These are phyloP conservation scores for Lophochroa leadbeateri DNA, from an alignment of 2,113 vertebrate genomes.

Conservation along the genomic window DNA sequence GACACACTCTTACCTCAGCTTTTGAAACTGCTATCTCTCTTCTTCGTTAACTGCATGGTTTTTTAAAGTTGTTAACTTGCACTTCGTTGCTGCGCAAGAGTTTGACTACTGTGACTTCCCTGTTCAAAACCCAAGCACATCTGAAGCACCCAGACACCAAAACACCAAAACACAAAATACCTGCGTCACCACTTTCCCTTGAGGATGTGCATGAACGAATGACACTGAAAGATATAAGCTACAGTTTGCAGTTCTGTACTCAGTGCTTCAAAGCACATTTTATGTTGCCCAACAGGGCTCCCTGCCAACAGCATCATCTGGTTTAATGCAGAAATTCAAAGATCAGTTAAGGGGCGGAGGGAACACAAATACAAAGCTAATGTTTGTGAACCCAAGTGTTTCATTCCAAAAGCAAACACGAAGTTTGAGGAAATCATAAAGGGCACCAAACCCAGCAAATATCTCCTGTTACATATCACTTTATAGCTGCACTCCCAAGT, in stretches of 20 bases:
- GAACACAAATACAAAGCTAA: not conserved
- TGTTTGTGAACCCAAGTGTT: not conserved
- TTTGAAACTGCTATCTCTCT: not conserved
- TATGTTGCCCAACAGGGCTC: not conserved
- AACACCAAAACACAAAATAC: not conserved
- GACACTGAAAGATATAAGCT: not conserved
- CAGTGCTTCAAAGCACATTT: not conserved
- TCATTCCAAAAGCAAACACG: not conserved
- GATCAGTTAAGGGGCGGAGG: not conserved
- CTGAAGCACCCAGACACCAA: conserved; percentile 75
- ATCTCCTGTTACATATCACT: not conserved
- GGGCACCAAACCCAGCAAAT: not conserved
- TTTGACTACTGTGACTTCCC: conserved; percentile 76
- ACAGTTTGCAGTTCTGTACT: not conserved
- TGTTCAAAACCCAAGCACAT: conserved; percentile 69
- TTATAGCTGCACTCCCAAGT: not conserved
- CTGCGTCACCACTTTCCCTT: not conserved
- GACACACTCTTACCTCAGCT: not conserved
- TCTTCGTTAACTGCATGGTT: not conserved
- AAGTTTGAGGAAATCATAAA: not conserved
- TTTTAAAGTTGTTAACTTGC: conserved; percentile 72
- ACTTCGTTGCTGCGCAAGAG: conserved; percentile 72
- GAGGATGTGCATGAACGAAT: not conserved
- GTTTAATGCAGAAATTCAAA: not conserved
- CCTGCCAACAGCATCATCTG: not conserved